phyloP scores from a whole-genome alignment of 2,797 vertebrate species.

The Danio albolineatus region DNA sequence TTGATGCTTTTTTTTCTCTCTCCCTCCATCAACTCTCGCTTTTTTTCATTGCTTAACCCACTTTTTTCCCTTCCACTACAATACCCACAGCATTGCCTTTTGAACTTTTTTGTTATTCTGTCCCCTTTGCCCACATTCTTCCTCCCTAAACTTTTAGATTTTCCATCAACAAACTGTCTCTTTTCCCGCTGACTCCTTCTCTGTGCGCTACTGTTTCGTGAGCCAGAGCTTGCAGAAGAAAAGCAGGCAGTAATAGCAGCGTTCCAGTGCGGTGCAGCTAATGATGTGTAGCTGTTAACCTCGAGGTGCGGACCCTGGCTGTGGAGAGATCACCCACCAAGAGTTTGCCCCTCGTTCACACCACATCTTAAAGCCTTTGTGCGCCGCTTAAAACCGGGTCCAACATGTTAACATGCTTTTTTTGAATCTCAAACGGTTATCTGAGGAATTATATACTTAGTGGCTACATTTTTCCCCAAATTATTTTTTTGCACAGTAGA shows the following conservation, averaged over 20 bases:
- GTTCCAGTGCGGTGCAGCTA: slow-evolving; percentile 58
- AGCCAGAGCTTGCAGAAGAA: slow-evolving; percentile 55
- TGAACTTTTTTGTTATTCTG: slow-evolving; percentile 29
- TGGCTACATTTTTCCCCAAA: not conserved
- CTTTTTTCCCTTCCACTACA: slow-evolving; percentile 17
- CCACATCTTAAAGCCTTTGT: slow-evolving; percentile 24
- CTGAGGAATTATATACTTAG: slow-evolving; percentile 6
- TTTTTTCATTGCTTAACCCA: slow-evolving; percentile 20
- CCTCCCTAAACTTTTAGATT: slow-evolving; percentile 64
- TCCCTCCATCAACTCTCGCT: slow-evolving; percentile 9
- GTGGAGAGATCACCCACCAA: slow-evolving; percentile 54
- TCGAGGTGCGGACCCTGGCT: slow-evolving; percentile 49
- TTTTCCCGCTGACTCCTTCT: slow-evolving; percentile 9
- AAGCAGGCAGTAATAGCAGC: slow-evolving; percentile 55
- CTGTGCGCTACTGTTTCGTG: slow-evolving; percentile 33
- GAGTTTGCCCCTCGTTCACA: slow-evolving; percentile 22
- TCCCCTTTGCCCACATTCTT: slow-evolving; percentile 55
- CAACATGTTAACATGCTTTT: slow-evolving; percentile 21
- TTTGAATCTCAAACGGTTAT: slow-evolving; percentile 22
- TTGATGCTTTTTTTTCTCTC: not conserved
- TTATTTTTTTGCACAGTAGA: slow-evolving; percentile 45
- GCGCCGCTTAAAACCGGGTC: slow-evolving; percentile 6
- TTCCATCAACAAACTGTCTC: slow-evolving; percentile 58
- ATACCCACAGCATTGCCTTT: slow-evolving; percentile 29
- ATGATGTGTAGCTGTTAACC: slow-evolving; percentile 64